A percentile compares a stretch with the other conserved stretches of the same genome.
These are phyloP conservation scores for Patiria miniata DNA, from an alignment of 35 echinoderm and acorn worm species.

Conservation along the genomic window DNA sequence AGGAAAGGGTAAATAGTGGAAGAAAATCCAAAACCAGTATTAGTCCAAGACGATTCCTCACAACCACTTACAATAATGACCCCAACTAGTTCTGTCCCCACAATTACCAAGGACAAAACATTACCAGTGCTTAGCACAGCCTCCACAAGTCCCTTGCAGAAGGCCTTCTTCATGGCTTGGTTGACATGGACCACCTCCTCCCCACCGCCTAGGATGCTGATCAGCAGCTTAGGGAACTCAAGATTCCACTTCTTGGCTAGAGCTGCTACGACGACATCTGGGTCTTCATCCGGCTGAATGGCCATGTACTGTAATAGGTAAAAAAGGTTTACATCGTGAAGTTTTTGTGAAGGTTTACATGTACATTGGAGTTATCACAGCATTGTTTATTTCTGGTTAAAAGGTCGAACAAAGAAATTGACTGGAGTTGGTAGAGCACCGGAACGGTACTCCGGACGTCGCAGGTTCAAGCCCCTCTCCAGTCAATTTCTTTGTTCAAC, in stretches of 20 bases:
- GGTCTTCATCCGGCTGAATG: neutral
- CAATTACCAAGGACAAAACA: too few species aligned
- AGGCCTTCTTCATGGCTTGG: neutral
- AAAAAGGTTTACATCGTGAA: neutral
- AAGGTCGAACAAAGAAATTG: too few species aligned
- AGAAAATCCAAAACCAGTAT: too few species aligned
- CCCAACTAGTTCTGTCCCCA: too few species aligned
- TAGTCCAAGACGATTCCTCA: too few species aligned
- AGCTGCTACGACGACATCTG: neutral
- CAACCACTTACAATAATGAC: too few species aligned
- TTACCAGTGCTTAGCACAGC: constrained; percentile 38
- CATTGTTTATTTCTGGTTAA: neutral
- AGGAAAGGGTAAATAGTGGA: too few species aligned
- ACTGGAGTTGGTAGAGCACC: too few species aligned
- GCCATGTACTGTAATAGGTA: neutral
- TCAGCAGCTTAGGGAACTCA: constrained; percentile 16
- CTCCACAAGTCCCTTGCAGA: constrained; percentile 11
- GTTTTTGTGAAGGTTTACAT: neutral
- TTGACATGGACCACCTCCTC: neutral
- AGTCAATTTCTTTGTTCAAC: too few species aligned
- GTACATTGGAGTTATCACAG: neutral
- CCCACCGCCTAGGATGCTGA: constrained; percentile 25
- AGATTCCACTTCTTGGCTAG: constrained; percentile 13
- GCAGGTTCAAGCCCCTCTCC: too few species aligned
- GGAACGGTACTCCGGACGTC: too few species aligned